phyloP scores from a whole-genome alignment of 2,797 vertebrate species.

The Potorous gilbertii region DNA sequence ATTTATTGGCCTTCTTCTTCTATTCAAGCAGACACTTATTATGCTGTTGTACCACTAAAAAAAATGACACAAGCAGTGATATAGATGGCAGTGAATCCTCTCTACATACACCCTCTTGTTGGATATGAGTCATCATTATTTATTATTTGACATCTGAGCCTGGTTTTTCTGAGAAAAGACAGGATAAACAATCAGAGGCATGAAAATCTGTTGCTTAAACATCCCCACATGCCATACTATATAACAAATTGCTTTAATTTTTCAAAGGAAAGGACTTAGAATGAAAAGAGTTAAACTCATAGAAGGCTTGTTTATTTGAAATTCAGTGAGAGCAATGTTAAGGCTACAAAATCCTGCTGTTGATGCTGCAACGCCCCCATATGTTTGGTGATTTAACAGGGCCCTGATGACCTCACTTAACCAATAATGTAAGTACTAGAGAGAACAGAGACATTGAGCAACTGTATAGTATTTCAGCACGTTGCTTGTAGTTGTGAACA shows the following conservation, averaged over 20 bases:
- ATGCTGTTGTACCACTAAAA: constrained; percentile 4
- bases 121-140: constrained; percentile 62
- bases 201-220: constrained; percentile 2
- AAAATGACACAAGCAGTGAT: constrained; percentile 28
- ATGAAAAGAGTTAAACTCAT: constrained; percentile 25
- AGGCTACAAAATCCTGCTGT: constrained; percentile 19
- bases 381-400: constrained; percentile 49
- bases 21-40: constrained; percentile 48
- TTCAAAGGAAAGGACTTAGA: constrained; percentile 17
- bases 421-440: not conserved
- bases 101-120: not conserved
- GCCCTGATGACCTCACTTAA: constrained; percentile 50
- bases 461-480: not conserved
- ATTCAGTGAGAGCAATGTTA: not conserved
- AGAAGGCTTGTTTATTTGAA: not conserved
- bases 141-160: constrained; percentile 33
- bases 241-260: constrained; percentile 34
- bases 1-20: constrained; percentile 48
- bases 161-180: constrained; percentile 47
- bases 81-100: constrained; percentile 56
- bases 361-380: constrained; percentile 59
- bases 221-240: constrained; percentile 8
- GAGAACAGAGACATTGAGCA: not conserved
- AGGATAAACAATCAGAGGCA: constrained; percentile 23
- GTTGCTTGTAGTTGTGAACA: constrained; percentile 43